Percentiles rank a stretch among this genome's conserved stretches.
Evolutionary conservation across 2,888 invertebrate genomes (phyloP).

Genomic region (Diadromus collaris): DNA sequence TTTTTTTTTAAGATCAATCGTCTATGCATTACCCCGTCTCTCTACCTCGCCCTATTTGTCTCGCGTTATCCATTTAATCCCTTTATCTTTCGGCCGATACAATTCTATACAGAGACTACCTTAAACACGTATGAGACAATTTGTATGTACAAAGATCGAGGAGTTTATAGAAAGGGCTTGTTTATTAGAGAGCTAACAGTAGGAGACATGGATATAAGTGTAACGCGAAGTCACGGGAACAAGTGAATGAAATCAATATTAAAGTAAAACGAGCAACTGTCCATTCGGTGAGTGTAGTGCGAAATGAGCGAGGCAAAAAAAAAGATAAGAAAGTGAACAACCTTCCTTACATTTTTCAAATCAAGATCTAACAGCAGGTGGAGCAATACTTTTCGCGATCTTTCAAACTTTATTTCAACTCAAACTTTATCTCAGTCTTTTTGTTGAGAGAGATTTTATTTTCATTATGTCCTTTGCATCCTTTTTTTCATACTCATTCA

Average conservation of each 20-base stretch:
- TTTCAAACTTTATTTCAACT: neutral
- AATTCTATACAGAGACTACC: conserved; percentile 53
- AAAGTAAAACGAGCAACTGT: conserved; percentile 11
- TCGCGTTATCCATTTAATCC: conserved; percentile 54
- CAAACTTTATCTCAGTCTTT: neutral
- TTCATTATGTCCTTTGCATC: conserved; percentile 6
- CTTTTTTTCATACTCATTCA: conserved; percentile 66
- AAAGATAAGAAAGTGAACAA: conserved; percentile 16
- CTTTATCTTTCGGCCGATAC: conserved; percentile 42
- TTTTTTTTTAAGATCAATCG: conserved; percentile 8
- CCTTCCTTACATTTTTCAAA: conserved; percentile 13
- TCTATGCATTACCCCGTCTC: conserved; percentile 11
- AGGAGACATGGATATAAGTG: conserved; percentile 50
- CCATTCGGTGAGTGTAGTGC: conserved; percentile 27
- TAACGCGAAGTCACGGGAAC: conserved; percentile 31
- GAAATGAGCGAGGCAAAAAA: conserved; percentile 32
- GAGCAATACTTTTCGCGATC: conserved; percentile 29
- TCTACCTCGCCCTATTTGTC: conserved; percentile 31
- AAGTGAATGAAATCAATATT: conserved; percentile 15
- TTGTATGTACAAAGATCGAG: conserved; percentile 57
- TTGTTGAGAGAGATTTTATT: conserved; percentile 43
- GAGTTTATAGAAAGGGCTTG: conserved; percentile 48
- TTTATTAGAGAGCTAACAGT: conserved; percentile 56
- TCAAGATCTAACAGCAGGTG: neutral
- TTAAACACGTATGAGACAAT: conserved; percentile 56